Evolutionary conservation across 2,797 vertebrate genomes (phyloP).

Genomic region (Fratercula arctica): DNA sequence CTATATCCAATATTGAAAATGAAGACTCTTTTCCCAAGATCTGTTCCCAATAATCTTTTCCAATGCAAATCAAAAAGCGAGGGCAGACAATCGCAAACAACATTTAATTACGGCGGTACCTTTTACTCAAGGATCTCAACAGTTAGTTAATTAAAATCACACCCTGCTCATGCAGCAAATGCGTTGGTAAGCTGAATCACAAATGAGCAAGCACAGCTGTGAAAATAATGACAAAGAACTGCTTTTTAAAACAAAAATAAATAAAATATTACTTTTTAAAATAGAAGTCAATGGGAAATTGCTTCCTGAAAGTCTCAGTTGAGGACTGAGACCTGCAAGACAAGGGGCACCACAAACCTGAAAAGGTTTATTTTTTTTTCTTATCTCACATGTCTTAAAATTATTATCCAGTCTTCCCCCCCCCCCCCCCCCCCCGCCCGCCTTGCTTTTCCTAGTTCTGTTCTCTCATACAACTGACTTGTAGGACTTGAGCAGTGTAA

Average conservation of each 20-base stretch:
- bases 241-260: not conserved
- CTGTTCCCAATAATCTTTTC: not conserved
- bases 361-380: not conserved
- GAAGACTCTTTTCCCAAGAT: not conserved
- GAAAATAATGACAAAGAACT: not conserved
- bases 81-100: not conserved
- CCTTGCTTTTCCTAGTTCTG: not conserved
- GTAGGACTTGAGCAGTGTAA: not conserved
- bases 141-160: not conserved
- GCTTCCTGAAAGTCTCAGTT: not conserved
- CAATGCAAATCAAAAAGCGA: not conserved
- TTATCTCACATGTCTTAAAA: not conserved
- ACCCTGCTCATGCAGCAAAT: not conserved
- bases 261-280: not conserved
- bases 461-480: too few species aligned
- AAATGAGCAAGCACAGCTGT: not conserved
- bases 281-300: not conserved
- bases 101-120: not conserved
- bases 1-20: not conserved
- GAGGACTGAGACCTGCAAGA: not conserved
- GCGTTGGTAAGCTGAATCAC: not conserved
- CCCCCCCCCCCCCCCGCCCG: too few species aligned
- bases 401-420: too few species aligned
- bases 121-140: not conserved
- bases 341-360: not conserved